Evolutionary conservation across 2,888 invertebrate genomes (phyloP).

Genomic region (Drosophila prolongata): DNA sequence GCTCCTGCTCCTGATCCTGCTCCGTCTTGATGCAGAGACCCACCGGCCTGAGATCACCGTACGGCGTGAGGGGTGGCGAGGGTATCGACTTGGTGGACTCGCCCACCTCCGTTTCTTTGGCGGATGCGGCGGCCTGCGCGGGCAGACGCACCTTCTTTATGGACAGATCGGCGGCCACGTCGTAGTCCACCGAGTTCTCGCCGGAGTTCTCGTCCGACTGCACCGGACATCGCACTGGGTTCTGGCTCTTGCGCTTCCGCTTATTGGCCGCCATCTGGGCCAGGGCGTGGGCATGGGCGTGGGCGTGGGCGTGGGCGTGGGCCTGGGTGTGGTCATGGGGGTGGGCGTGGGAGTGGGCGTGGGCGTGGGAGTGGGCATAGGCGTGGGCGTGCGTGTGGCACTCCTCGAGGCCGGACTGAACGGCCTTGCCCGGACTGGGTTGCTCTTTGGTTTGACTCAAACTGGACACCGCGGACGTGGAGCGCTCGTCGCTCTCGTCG

Average conservation of each 20-base stretch:
- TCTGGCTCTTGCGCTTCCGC: constrained; percentile 94
- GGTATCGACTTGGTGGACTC: constrained; percentile 83
- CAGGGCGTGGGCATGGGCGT: constrained; percentile 32
- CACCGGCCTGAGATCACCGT: constrained; percentile 25
- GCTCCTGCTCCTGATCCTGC: constrained; percentile 6
- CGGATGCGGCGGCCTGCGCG: constrained; percentile 20
- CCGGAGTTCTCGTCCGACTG: constrained; percentile 82
- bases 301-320: constrained; percentile 63
- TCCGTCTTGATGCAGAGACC: constrained; percentile 54
- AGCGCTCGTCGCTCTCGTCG: constrained; percentile 66
- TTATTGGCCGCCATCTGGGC: constrained; percentile 86
- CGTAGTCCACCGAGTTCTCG: constrained; percentile 83
- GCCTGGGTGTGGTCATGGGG: constrained; percentile 85
- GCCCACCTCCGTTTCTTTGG: constrained; percentile 65
- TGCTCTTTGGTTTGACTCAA: constrained; percentile 87
- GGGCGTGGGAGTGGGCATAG: constrained; percentile 1
- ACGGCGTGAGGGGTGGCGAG: constrained; percentile 83
- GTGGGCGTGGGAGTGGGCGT: constrained; percentile 82
- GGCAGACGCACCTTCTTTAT: constrained; percentile 69
- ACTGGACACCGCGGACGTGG: constrained; percentile 85
- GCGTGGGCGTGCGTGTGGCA: constrained; percentile 84
- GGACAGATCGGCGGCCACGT: constrained; percentile 82
- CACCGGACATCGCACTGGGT: constrained; percentile 92
- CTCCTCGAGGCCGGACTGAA: constrained; percentile 75
- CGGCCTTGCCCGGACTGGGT: constrained; percentile 43